Conservation (phyloP, 2,888 invertebrate species). For the Campopleginae sp. region DNA sequence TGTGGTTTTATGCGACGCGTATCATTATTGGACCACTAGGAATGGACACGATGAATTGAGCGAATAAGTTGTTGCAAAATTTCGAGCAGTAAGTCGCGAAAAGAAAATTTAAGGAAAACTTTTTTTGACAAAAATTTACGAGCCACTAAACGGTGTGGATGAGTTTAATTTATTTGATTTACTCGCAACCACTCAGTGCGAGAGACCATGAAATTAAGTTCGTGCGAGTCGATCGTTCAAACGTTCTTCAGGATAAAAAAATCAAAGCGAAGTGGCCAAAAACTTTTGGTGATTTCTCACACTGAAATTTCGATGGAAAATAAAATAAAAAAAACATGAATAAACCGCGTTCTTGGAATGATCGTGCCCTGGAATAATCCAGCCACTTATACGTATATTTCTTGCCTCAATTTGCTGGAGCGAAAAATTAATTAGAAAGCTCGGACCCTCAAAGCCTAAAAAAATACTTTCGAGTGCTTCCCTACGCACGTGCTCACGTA, state of each 20-base stretch:
- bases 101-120: background rate
- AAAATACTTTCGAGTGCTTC: constrained; percentile 44
- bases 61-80: too few relatives aligned
- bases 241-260: constrained; percentile 1
- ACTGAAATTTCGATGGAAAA: background rate
- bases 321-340: constrained; percentile 24
- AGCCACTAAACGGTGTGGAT: background rate
- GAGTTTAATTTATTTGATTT: background rate
- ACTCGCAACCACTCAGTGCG: background rate
- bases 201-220: background rate
- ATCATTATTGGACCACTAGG: too few relatives aligned
- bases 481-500: constrained; percentile 2
- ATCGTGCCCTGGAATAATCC: constrained; percentile 61
- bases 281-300: constrained; percentile 20
- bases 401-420: constrained; percentile 26
- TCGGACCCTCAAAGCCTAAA: constrained; percentile 32
- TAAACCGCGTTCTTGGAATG: constrained; percentile 23
- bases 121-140: background rate
- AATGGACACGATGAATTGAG: too few relatives aligned
- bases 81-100: background rate
- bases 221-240: constrained; percentile 3
- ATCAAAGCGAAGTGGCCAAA: constrained; percentile 1
- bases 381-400: constrained; percentile 27
- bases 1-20: too few relatives aligned
- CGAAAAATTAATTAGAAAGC: constrained; percentile 58